These are phyloP conservation scores for Nomada ferruginata DNA, from an alignment of 2,888 invertebrate genomes.

Conservation along the genomic window DNA sequence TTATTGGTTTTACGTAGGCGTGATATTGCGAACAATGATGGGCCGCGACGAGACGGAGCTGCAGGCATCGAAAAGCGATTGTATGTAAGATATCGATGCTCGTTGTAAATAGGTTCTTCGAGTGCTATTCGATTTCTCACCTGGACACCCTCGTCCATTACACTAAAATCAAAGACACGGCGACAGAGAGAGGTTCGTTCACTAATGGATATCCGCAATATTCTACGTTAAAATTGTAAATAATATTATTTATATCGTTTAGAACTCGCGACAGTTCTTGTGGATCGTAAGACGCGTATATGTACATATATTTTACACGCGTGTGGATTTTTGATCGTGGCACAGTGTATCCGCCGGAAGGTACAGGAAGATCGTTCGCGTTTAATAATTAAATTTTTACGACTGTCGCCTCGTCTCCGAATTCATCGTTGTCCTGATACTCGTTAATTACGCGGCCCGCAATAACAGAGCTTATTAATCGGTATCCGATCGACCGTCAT, in stretches of 20 bases:
- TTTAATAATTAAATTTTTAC: constrained; percentile 16
- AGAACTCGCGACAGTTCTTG: constrained; percentile 14
- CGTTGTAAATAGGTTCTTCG: constrained; percentile 20
- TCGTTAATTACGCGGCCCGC: constrained; percentile 10
- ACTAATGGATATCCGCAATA: neutral
- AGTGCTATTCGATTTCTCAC: constrained; percentile 2
- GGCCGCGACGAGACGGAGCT: constrained; percentile 6
- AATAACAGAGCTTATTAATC: neutral
- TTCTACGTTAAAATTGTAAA: constrained; percentile 24
- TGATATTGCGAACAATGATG: neutral
- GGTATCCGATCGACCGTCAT: neutral
- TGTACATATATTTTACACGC: constrained; percentile 32
- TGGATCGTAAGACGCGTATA: constrained; percentile 14
- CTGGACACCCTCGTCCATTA: neutral
- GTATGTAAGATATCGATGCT: constrained; percentile 11
- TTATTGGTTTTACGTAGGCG: neutral
- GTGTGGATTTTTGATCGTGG: neutral
- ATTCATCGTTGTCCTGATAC: constrained; percentile 7
- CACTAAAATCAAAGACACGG: constrained; percentile 1
- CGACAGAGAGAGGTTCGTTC: neutral
- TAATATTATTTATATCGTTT: constrained; percentile 27
- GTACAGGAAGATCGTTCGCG: neutral
- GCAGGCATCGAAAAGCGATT: neutral
- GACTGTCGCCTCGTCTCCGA: neutral
- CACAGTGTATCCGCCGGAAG: neutral